phyloP scores from a whole-genome alignment of 2,113 vertebrate genomes.

The Aldabrachelys gigantea region DNA sequence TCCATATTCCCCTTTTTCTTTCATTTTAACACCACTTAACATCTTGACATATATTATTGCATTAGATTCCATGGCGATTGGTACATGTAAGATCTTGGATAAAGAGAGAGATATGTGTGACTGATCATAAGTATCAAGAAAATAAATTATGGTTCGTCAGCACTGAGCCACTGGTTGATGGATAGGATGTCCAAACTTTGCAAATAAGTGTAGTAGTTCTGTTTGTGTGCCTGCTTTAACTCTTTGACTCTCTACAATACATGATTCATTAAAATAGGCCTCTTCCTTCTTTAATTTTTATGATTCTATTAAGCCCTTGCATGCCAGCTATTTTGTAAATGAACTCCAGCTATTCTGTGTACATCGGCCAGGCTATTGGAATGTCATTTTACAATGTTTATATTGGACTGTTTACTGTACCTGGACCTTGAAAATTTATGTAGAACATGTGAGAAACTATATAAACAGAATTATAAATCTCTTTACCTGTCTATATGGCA shows the following conservation, averaged over 20 bases:
- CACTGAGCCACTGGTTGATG: background rate
- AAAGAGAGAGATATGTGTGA: constrained; percentile 2
- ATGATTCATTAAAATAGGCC: background rate
- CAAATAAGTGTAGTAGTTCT: background rate
- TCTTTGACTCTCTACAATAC: background rate
- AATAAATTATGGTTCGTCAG: background rate
- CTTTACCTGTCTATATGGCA: constrained; percentile 7
- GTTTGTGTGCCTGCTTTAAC: background rate
- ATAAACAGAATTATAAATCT: constrained; percentile 4
- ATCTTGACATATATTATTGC: background rate
- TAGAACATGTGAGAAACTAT: background rate
- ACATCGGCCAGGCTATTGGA: fast-evolving
- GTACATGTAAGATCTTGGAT: background rate
- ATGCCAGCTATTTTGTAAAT: background rate
- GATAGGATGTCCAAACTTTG: background rate
- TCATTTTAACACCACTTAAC: background rate
- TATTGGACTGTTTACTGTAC: background rate
- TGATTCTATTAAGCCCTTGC: background rate
- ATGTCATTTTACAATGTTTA: background rate
- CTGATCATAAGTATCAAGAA: background rate
- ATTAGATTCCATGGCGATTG: background rate
- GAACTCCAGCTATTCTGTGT: background rate
- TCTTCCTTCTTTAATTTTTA: background rate
- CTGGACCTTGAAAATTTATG: background rate
- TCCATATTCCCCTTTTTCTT: background rate